Evolutionary conservation across 2,797 vertebrate genomes (phyloP).

Genomic region (Dermochelys coriacea): DNA sequence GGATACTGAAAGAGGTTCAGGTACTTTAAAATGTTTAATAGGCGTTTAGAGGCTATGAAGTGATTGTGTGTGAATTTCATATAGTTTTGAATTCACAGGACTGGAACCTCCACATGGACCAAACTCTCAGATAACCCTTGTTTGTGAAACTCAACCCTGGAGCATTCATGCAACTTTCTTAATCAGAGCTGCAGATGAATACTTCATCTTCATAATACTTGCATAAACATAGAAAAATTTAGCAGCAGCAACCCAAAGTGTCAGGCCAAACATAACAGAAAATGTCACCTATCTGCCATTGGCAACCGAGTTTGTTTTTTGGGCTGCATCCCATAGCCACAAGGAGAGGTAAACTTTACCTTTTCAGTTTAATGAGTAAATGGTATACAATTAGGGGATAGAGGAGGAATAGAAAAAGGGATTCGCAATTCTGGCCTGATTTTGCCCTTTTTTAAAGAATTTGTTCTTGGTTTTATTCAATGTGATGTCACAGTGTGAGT

Average conservation of each 20-base stretch:
- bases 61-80: background rate
- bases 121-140: constrained; percentile 66
- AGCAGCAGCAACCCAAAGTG: constrained; percentile 70
- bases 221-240: constrained; percentile 72
- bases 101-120: constrained; percentile 24
- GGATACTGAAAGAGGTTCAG: background rate
- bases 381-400: background rate
- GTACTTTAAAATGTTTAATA: constrained; percentile 6
- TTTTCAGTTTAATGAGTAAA: constrained; percentile 7
- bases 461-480: constrained; percentile 17
- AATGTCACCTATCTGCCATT: constrained; percentile 72
- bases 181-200: constrained; percentile 75
- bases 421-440: constrained; percentile 21
- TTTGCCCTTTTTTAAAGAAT: background rate
- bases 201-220: constrained; percentile 72
- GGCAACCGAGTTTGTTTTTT: constrained; percentile 63
- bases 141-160: constrained; percentile 68
- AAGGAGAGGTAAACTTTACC: background rate
- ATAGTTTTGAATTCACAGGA: constrained; percentile 5
- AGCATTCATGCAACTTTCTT: constrained; percentile 70
- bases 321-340: constrained; percentile 2
- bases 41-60: background rate
- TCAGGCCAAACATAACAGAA: constrained; percentile 71
- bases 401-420: background rate
- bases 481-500: constrained; percentile 8